Conservation (phyloP, 2,797 vertebrate species). For the Chaenodraco wilsoni region DNA sequence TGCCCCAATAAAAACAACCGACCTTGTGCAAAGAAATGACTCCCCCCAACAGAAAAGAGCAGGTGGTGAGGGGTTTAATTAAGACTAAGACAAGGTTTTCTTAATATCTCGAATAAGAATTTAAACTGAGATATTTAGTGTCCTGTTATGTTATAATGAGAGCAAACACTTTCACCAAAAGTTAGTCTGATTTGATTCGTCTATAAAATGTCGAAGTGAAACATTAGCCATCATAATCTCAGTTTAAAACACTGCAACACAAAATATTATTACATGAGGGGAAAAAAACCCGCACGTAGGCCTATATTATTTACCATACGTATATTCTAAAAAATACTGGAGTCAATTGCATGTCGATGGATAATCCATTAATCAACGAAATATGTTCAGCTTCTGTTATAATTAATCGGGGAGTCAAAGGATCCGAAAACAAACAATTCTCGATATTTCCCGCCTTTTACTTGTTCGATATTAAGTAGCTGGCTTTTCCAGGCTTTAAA, state of each 20-base stretch:
- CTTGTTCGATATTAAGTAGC: background rate
- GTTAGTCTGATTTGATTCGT: background rate
- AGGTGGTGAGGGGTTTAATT: background rate
- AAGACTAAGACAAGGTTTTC: background rate
- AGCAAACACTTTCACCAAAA: background rate
- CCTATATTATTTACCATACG: too few relatives aligned
- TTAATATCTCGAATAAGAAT: background rate
- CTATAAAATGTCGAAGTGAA: background rate
- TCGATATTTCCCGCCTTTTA: background rate
- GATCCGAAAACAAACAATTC: background rate
- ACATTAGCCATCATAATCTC: background rate
- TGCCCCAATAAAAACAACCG: background rate
- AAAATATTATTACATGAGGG: background rate
- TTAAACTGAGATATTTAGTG: background rate
- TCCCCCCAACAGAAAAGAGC: background rate
- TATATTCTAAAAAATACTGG: background rate
- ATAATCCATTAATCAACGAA: background rate
- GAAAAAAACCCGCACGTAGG: background rate
- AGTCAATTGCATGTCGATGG: background rate
- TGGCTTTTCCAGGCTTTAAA: background rate
- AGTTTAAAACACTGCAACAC: too few relatives aligned
- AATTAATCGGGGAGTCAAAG: background rate
- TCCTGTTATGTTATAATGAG: too few relatives aligned
- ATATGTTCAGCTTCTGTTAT: background rate
- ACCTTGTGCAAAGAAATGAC: constrained; percentile 12